Percentiles rank a stretch among this genome's conserved stretches.
phyloP scores from a whole-genome alignment of 2,797 vertebrate species.

The Cyclura pinguis region DNA sequence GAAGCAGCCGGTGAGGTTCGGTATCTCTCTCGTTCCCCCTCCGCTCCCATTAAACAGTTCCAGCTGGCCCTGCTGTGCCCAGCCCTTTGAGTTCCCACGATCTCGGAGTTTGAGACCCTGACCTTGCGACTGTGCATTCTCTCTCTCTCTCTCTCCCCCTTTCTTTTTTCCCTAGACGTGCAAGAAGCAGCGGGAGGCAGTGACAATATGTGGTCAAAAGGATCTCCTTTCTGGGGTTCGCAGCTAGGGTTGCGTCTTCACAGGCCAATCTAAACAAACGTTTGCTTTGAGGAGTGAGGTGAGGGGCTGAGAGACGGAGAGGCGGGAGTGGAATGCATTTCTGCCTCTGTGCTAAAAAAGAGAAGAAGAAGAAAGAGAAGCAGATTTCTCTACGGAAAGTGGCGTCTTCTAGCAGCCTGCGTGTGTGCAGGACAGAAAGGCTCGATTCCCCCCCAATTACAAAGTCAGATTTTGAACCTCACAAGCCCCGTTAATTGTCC shows the following conservation, averaged over 20 bases:
- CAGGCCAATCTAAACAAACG: slow-evolving; percentile 22
- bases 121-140: slow-evolving; percentile 48
- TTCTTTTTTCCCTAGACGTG: background rate
- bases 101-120: slow-evolving; percentile 39
- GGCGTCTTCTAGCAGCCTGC: background rate
- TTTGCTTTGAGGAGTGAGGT: slow-evolving; percentile 13
- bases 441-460: too few relatives aligned
- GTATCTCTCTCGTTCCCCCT: slow-evolving; percentile 11
- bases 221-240: slow-evolving; percentile 45
- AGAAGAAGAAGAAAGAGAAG: background rate
- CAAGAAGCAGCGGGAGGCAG: slow-evolving; percentile 59
- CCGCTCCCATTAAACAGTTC: slow-evolving; percentile 41
- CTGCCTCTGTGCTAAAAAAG: slow-evolving; percentile 20
- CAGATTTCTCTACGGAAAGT: background rate
- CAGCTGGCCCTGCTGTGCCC: slow-evolving; percentile 64
- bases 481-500: background rate
- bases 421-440: background rate
- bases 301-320: background rate
- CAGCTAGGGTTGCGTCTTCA: slow-evolving; percentile 35
- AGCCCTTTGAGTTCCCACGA: slow-evolving; percentile 67
- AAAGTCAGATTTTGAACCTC: background rate
- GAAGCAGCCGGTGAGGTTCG: slow-evolving; percentile 19
- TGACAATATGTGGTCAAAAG: slow-evolving; percentile 49
- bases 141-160: too few relatives aligned
- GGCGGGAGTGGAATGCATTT: slow-evolving; percentile 44